These are phyloP conservation scores for Pterophyllum scalare DNA, from an alignment of 2,113 vertebrate genomes.

Conservation along the genomic window DNA sequence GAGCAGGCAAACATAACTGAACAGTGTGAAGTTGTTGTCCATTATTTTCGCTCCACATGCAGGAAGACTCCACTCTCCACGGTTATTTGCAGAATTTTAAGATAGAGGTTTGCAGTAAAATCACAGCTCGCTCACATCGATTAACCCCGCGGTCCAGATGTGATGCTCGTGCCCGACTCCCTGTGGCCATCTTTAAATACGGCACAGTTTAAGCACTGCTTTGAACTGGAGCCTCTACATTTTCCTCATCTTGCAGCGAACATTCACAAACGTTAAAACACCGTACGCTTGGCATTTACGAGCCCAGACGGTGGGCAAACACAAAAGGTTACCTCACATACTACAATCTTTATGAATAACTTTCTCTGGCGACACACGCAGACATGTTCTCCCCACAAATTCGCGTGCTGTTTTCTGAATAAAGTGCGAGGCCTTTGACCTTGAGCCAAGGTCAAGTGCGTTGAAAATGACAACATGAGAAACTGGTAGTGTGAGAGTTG, in stretches of 20 bases:
- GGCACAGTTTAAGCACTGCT: not conserved
- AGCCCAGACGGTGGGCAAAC: not conserved
- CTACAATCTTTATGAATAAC: constrained; percentile 6
- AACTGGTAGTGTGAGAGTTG: not conserved
- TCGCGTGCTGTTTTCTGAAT: not conserved
- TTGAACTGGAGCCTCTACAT: not conserved
- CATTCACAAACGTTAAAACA: not conserved
- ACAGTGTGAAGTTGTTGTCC: not conserved
- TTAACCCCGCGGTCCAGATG: not conserved
- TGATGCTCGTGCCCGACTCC: not conserved
- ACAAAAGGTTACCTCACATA: not conserved
- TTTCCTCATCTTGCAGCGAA: not conserved
- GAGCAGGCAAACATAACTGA: constrained; percentile 20
- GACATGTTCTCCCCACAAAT: not conserved
- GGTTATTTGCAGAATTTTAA: not conserved
- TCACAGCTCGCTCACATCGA: not conserved
- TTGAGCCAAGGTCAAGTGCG: not conserved
- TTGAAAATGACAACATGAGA: not conserved
- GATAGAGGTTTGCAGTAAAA: not conserved
- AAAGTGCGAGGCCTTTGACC: not conserved
- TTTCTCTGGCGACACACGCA: not conserved
- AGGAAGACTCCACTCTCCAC: not conserved
- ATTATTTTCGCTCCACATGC: not conserved
- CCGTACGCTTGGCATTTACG: constrained; percentile 10
- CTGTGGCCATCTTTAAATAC: not conserved